These are phyloP conservation scores for Belgica antarctica DNA, from an alignment of 2,888 invertebrate genomes.

Conservation along the genomic window DNA sequence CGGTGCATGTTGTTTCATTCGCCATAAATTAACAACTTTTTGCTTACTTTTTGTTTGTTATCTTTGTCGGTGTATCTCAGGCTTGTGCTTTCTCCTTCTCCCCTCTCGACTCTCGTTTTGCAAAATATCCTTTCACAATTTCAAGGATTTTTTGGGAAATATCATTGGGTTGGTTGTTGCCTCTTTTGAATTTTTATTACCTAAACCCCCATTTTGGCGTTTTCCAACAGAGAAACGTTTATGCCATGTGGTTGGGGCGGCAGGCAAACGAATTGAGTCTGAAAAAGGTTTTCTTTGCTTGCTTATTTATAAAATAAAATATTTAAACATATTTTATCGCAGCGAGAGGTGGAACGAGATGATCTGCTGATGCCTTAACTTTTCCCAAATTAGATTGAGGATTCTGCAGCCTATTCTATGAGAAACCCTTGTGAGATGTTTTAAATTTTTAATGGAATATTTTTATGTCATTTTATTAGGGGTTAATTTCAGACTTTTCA, in stretches of 20 bases:
- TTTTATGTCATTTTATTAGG: constrained; percentile 9
- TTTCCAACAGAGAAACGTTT: constrained; percentile 17
- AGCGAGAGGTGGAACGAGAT: neutral
- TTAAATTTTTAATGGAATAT: constrained; percentile 23
- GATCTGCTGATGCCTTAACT: neutral
- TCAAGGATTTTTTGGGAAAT: constrained; percentile 17
- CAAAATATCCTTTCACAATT: neutral
- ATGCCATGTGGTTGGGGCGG: neutral
- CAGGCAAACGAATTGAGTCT: too few relatives aligned
- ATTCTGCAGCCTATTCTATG: neutral
- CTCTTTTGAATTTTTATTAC: constrained; percentile 30
- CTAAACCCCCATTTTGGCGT: constrained; percentile 23
- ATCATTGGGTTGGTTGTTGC: neutral
- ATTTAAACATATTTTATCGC: constrained; percentile 21
- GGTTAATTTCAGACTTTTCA: neutral
- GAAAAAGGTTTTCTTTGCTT: constrained; percentile 35
- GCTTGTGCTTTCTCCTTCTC: neutral
- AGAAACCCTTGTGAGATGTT: neutral
- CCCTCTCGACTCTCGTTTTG: too few relatives aligned
- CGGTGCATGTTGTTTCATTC: constrained; percentile 33
- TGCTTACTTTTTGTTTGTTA: constrained; percentile 36
- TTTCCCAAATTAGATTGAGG: constrained; percentile 16
- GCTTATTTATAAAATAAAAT: constrained; percentile 39
- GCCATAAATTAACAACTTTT: constrained; percentile 41
- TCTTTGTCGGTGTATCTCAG: constrained; percentile 37